Percentiles rank a stretch among this genome's conserved stretches.
Conservation (phyloP, 2,113 vertebrate species). For the Plectropomus leopardus region DNA sequence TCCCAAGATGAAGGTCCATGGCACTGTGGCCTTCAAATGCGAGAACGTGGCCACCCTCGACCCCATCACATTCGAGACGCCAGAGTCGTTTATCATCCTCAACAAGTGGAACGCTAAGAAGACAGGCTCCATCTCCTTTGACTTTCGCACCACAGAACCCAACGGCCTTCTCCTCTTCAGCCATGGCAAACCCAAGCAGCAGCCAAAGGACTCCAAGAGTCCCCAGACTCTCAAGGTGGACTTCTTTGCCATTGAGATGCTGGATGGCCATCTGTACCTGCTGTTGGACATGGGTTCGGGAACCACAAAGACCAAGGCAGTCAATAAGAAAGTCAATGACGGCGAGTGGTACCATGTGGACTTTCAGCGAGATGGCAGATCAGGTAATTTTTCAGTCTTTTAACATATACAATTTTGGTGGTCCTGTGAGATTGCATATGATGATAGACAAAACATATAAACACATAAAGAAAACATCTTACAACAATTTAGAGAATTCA, state of each 20-base stretch:
- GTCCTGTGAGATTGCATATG: not conserved
- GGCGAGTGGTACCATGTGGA: constrained; percentile 99
- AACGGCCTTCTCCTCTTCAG: constrained; percentile 98
- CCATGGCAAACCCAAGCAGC: constrained; percentile 94
- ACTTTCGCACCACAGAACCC: constrained; percentile 98
- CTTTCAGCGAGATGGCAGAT: constrained; percentile 96
- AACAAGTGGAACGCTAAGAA: constrained; percentile 99
- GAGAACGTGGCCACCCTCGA: constrained; percentile 98
- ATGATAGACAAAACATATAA: not conserved
- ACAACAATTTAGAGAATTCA: not conserved
- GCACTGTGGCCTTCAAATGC: constrained; percentile 97
- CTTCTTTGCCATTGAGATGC: constrained; percentile 98
- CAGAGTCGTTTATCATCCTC: constrained; percentile 94
- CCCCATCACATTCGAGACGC: constrained; percentile 98
- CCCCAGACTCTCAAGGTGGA: constrained; percentile 95
- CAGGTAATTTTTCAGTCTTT: constrained; percentile 85
- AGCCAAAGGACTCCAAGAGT: constrained; percentile 93
- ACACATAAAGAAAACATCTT: not conserved
- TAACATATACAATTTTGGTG: not conserved
- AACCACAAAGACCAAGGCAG: constrained; percentile 95
- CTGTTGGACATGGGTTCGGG: constrained; percentile 98
- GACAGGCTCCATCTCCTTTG: constrained; percentile 98
- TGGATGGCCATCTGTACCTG: constrained; percentile 96
- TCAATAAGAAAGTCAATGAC: constrained; percentile 98
- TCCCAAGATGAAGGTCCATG: constrained; percentile 96